phyloP scores from a whole-genome alignment of 2,797 vertebrate genomes.

The Danio tinwini region DNA sequence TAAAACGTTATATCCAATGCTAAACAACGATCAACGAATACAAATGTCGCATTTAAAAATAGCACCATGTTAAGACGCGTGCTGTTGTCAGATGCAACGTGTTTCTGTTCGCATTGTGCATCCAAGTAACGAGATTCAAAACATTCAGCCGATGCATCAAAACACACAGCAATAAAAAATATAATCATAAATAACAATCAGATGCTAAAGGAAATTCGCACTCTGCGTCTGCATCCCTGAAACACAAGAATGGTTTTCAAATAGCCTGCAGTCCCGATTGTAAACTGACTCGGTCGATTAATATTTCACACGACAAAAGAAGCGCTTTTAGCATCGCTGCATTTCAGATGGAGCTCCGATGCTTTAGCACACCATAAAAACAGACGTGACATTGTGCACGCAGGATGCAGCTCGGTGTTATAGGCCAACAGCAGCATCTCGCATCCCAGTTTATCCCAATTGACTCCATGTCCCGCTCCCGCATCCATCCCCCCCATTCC shows the following conservation, averaged over 20 bases:
- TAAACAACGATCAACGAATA: neutral
- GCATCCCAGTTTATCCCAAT: slow-evolving; percentile 45
- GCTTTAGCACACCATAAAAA: neutral
- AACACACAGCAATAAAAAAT: neutral
- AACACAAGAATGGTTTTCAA: slow-evolving; percentile 35
- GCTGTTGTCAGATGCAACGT: slow-evolving; percentile 8
- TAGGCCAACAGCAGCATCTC: slow-evolving; percentile 54
- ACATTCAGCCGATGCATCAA: neutral
- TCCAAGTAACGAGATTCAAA: neutral
- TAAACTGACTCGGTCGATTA: slow-evolving; percentile 39
- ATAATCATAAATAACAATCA: neutral
- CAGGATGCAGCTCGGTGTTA: slow-evolving; percentile 35
- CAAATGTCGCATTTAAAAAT: neutral
- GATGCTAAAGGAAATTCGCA: neutral
- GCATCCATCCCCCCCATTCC: slow-evolving; percentile 27
- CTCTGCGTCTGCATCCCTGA: neutral
- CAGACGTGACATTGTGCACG: slow-evolving; percentile 9
- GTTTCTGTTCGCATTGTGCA: neutral
- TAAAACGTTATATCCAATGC: neutral
- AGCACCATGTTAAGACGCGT: neutral
- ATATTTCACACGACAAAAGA: slow-evolving; percentile 31
- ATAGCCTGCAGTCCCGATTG: slow-evolving; percentile 6
- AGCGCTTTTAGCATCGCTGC: neutral
- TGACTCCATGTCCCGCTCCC: slow-evolving; percentile 53
- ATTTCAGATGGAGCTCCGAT: neutral